Percentiles rank a stretch among this genome's conserved stretches.
These are phyloP conservation scores for Mallotus villosus DNA, from an alignment of 2,797 vertebrate species.

Conservation along the genomic window DNA sequence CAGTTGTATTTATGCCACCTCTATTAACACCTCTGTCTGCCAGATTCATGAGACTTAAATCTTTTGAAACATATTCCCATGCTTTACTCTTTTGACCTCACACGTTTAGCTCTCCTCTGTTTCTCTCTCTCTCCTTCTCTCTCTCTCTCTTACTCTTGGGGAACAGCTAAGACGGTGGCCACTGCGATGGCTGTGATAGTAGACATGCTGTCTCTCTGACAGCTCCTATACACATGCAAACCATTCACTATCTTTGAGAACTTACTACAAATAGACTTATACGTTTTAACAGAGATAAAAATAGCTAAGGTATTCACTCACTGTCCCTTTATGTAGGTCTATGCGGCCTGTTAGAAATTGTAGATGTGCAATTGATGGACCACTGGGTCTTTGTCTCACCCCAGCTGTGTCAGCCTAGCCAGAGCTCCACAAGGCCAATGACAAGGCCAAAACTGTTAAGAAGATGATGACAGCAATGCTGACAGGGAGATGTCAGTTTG, in stretches of 20 bases:
- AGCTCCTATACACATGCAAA: too few species aligned
- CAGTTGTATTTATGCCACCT: slow-evolving; percentile 42
- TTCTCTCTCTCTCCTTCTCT: not conserved
- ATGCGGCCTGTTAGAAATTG: too few species aligned
- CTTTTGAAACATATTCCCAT: not conserved
- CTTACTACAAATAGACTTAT: too few species aligned
- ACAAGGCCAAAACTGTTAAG: not conserved
- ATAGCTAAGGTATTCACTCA: too few species aligned
- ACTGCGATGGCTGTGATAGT: not conserved
- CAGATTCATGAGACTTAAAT: slow-evolving; percentile 34
- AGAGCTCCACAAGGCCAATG: not conserved
- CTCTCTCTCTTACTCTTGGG: not conserved
- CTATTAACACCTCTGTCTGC: slow-evolving; percentile 28
- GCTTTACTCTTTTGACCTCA: not conserved
- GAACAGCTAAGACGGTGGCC: not conserved
- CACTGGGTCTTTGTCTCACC: not conserved
- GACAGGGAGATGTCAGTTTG: not conserved
- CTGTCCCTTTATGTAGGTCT: not conserved
- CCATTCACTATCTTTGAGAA: too few species aligned
- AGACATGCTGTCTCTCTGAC: not conserved
- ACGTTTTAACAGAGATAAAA: too few species aligned
- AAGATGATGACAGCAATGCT: not conserved
- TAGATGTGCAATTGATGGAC: too few species aligned
- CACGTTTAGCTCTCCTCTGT: not conserved
- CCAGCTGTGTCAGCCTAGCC: slow-evolving; percentile 3